phyloP scores from a whole-genome alignment of 1,140 invertebrate species.

The Sarcophaga peregrina region DNA sequence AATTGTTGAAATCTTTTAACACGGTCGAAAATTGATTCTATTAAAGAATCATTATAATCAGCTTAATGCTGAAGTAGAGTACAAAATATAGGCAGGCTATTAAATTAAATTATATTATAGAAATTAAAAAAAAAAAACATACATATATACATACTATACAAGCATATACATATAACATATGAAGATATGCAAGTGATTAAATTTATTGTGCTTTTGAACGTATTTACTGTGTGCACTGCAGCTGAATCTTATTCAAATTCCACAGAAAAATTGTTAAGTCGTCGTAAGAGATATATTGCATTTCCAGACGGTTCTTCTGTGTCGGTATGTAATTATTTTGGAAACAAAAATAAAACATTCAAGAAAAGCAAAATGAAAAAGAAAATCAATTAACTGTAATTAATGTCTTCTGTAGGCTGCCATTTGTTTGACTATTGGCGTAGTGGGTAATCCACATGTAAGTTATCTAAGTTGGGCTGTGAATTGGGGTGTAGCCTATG shows the following conservation, averaged over 20 bases:
- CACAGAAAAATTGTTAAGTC: conserved; percentile 47
- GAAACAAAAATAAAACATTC: too few relatives aligned
- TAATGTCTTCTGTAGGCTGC: conserved; percentile 52
- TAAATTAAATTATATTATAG: too few relatives aligned
- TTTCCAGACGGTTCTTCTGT: conserved; percentile 67
- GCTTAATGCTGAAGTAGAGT: too few relatives aligned
- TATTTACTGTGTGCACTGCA: neutral
- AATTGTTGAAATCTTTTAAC: too few relatives aligned
- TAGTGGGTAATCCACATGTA: conserved; percentile 62
- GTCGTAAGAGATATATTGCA: conserved; percentile 62
- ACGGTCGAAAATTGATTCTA: too few relatives aligned
- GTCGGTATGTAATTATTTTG: conserved; percentile 56
- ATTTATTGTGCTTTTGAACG: neutral
- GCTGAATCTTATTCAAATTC: neutral
- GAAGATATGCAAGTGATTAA: neutral
- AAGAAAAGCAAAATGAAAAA: too few relatives aligned
- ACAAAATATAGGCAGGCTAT: too few relatives aligned
- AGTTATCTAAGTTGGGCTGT: conserved; percentile 63
- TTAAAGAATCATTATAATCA: too few relatives aligned
- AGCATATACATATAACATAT: neutral
- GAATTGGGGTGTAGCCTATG: conserved; percentile 82
- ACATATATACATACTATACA: too few relatives aligned
- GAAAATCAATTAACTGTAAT: neutral
- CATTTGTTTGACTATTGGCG: conserved; percentile 62
- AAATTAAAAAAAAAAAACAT: too few relatives aligned